Conservation (phyloP, 2,113 vertebrate genomes). For the Agapornis roseicollis region DNA sequence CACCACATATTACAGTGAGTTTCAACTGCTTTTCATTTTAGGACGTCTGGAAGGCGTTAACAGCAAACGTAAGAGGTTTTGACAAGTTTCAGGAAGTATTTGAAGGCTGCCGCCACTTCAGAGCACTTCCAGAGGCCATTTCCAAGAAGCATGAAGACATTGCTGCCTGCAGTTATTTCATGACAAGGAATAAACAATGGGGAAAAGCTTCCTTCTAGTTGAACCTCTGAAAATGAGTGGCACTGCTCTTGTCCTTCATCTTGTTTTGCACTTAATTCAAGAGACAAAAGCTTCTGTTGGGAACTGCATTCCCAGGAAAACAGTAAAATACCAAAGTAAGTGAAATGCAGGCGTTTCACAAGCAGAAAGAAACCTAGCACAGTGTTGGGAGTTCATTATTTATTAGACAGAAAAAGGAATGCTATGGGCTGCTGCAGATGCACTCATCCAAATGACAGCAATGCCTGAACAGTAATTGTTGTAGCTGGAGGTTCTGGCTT, state of each 20-base stretch:
- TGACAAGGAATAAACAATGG: not conserved
- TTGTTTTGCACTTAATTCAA: not conserved
- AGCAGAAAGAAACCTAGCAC: not conserved
- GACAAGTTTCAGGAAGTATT: not conserved
- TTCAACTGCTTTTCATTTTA: not conserved
- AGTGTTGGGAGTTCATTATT: not conserved
- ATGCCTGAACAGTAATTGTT: not conserved
- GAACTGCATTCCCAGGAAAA: conserved; percentile 42
- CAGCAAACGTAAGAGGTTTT: not conserved
- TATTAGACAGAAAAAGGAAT: not conserved
- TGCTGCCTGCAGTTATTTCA: not conserved
- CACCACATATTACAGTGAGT: not conserved
- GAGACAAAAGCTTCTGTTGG: not conserved
- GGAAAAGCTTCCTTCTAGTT: not conserved
- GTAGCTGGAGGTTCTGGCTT: not conserved
- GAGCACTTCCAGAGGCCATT: not conserved
- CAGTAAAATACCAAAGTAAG: conserved; percentile 50
- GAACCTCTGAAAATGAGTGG: not conserved
- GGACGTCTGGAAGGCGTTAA: not conserved
- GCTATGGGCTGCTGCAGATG: not conserved
- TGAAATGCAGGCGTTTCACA: not conserved
- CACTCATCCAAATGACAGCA: not conserved
- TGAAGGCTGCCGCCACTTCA: not conserved
- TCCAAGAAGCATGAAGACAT: not conserved
- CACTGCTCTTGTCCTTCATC: not conserved